Base-by-base conservation (phyloP, 2,888 invertebrate species). In the Diarsia rubi region DNA sequence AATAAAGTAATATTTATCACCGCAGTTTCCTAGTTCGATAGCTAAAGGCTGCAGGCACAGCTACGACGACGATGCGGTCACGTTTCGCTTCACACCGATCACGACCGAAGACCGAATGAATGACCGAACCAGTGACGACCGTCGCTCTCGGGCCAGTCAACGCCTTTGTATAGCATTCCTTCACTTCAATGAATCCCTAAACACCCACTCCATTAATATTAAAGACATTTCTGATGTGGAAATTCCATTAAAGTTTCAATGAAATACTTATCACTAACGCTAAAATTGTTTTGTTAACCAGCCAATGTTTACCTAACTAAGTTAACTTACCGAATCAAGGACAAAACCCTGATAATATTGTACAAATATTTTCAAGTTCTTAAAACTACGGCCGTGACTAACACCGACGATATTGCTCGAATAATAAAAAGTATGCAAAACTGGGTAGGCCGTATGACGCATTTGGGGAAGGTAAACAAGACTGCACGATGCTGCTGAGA, bases 381-480 rank as follows among this genome's bases (percentile, higher is more conserved):
- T 73, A 60, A 75, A 83, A 85, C 63, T 75, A 42, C 59, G 63
- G 62, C 75, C 21, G 65, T 83, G 80, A 86, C 73, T 72, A 74
- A 83, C 42, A 76, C 45, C 64, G 49, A 27, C 64, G 73, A 69
- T 79, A 74, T 70, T 64, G 78, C 63, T 70, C 63, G 52, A 77
- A 78, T 79, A 79, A 69, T 77, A 84, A 82, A 75, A 78, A 60
- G 64, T 57, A 70, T 70, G 66, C 78, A 78, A 75, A 79, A 63
- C 67, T 69, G 74, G 54, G 72, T 69, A 73, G 78, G 69, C 42
- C 54, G 73, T 75, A 83, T 90, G 90, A 90, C 90, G 88, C 90
- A 90, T 84, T 81, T 82, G 66, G 78, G 77, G 77, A 84, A 88
- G 86, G 88, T 90, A 91, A 92, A 91, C 87, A 89, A 89, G 88